Conservation (phyloP, 2,888 invertebrate species). For the Drosophila anceps region DNA sequence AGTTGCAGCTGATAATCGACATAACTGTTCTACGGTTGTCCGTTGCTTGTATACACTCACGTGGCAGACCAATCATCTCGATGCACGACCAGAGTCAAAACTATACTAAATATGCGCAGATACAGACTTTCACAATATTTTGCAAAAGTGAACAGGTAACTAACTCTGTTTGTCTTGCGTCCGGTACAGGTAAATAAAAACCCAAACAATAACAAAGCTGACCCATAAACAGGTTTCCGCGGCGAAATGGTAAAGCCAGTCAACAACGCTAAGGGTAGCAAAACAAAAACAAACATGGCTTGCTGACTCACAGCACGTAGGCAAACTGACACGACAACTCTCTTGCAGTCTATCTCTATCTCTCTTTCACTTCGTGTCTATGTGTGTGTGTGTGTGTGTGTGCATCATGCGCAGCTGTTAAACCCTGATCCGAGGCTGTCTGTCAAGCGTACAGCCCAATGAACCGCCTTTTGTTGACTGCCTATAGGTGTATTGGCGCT, state of each 20-base stretch:
- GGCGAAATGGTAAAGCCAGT: slow-evolving; percentile 31
- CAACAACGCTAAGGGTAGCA: slow-evolving; percentile 54
- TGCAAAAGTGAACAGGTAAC: slow-evolving; percentile 37
- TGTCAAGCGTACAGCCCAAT: slow-evolving; percentile 65
- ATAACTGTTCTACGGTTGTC: slow-evolving; percentile 29
- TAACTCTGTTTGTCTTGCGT: not conserved
- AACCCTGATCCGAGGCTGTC: slow-evolving; percentile 64
- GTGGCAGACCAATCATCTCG: slow-evolving; percentile 68
- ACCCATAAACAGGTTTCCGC: slow-evolving; percentile 53
- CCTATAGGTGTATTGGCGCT: slow-evolving; percentile 44
- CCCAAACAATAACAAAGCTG: slow-evolving; percentile 47
- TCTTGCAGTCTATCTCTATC: slow-evolving; percentile 35
- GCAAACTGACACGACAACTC: slow-evolving; percentile 42
- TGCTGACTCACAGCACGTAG: slow-evolving; percentile 78
- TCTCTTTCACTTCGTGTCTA: slow-evolving; percentile 27
- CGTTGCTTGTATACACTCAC: slow-evolving; percentile 64
- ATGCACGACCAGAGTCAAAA: slow-evolving; percentile 25
- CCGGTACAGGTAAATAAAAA: slow-evolving; percentile 29
- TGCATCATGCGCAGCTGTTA: slow-evolving; percentile 68
- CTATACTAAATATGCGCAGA: slow-evolving; percentile 41
- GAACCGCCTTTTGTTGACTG: slow-evolving; percentile 64
- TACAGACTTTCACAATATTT: slow-evolving; percentile 17
- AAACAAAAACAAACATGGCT: slow-evolving; percentile 52
- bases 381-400: slow-evolving; percentile 31
- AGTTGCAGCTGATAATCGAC: slow-evolving; percentile 21